phyloP scores from a whole-genome alignment of 2,888 invertebrate species.

The Melanophora roralis region DNA sequence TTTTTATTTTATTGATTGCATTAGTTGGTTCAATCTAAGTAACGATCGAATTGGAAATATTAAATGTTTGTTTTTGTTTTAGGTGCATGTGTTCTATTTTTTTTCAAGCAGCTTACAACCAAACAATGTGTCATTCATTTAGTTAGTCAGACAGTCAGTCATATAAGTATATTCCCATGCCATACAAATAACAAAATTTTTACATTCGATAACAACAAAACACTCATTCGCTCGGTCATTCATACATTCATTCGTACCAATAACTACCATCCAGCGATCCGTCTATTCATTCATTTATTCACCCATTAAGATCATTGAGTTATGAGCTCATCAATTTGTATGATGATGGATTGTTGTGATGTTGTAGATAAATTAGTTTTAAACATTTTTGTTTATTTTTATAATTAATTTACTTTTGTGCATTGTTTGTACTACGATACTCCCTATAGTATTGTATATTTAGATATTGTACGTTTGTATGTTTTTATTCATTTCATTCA shows the following conservation, averaged over 20 bases:
- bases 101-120: conserved; percentile 26
- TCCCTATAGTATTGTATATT: too few species aligned
- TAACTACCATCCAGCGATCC: background rate
- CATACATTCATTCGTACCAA: conserved; percentile 15
- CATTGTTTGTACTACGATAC: too few species aligned
- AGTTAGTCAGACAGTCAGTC: conserved; percentile 32
- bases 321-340: conserved; percentile 59
- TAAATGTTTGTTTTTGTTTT: conserved; percentile 26
- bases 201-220: background rate
- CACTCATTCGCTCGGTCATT: background rate
- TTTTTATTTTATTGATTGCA: conserved; percentile 31
- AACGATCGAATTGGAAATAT: conserved; percentile 47
- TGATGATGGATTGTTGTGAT: conserved; percentile 56
- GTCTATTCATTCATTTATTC: conserved; percentile 28
- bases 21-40: conserved; percentile 35
- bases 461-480: background rate
- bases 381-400: conserved; percentile 48
- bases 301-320: conserved; percentile 45
- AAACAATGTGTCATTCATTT: conserved; percentile 61
- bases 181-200: conserved; percentile 4
- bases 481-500: background rate
- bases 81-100: background rate
- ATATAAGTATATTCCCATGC: background rate
- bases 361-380: conserved; percentile 50
- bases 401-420: conserved; percentile 49